Evolutionary conservation across 2,797 vertebrate genomes (phyloP), one percentile per base, ranked within the genome.

Genomic region (Pampus argenteus): DNA sequence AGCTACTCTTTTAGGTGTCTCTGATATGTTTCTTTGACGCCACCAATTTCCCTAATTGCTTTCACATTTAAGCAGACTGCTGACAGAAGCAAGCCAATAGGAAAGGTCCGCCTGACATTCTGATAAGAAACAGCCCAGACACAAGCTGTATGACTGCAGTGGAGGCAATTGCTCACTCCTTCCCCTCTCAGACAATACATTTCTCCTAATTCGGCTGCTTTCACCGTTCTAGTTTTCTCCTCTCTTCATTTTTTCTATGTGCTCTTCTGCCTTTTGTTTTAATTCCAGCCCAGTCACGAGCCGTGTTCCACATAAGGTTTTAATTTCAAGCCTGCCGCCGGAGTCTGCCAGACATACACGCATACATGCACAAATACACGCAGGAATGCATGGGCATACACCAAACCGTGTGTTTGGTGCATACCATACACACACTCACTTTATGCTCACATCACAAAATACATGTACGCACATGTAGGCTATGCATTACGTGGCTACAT

Each of bases 51-150:
- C 81, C 70, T 88, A 92, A 91, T 91, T 92, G 88, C 90, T 91
- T 91, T 91, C 88, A 91, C 89, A 90, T 92, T 93, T 88, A 87
- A 83, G 85, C 80, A 89, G 76, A 70, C 74, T 81, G 83, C 90
- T 87, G 85, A 90, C 88, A 83, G 88, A 76, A 45, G 75, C 38
- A 51, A 86, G 85, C 86, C 85, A 87, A 81, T 71, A 66, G 86
- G 81, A 90, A 90, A 88, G 76, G 84, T 91, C 78, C 64, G 82
- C 60, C 82, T 90, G 88, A 89, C 87, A 91, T 88, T 88, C 86
- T 86, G 87, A 89, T 89, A 88, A 88, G 76, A 88, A 86, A 69
- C 76, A 86, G 76, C 71, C 74, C 82, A 83, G 86, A 89, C 74
- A 56, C 71, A 45, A 47, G 73, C 82, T 45, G 58, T 54, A 69